phyloP scores from a whole-genome alignment of 2,888 invertebrate species.

The Polylopha cassiicola region DNA sequence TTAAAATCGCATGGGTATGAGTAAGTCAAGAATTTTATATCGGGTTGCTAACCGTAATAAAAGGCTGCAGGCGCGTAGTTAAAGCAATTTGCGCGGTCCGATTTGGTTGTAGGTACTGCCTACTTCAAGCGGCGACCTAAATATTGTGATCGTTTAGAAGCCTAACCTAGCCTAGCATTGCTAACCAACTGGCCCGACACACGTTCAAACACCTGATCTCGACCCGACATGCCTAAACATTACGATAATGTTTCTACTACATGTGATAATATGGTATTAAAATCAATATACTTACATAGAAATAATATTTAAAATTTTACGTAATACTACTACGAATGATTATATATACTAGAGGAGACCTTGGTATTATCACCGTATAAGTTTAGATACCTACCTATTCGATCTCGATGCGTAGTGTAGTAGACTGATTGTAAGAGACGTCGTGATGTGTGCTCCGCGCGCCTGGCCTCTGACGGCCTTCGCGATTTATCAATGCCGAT shows the following conservation, averaged over 20 bases:
- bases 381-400: constrained; percentile 55
- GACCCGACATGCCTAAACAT: constrained; percentile 16
- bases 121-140: constrained; percentile 37
- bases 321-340: constrained; percentile 19
- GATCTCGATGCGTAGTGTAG: constrained; percentile 26
- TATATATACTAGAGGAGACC: constrained; percentile 48
- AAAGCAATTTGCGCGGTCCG: constrained; percentile 44
- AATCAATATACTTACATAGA: too few relatives aligned
- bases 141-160: constrained; percentile 34
- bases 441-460: constrained; percentile 38
- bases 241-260: constrained; percentile 16
- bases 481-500: constrained; percentile 64
- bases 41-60: constrained; percentile 34
- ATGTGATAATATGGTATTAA: constrained; percentile 5
- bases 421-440: constrained; percentile 25
- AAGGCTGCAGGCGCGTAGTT: constrained; percentile 35
- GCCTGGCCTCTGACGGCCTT: constrained; percentile 61
- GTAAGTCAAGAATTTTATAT: constrained; percentile 23
- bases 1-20: constrained; percentile 10
- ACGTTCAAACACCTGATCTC: constrained; percentile 35
- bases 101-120: too few relatives aligned
- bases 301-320: too few relatives aligned
- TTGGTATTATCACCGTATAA: constrained; percentile 57
- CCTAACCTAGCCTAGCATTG: constrained; percentile 34
- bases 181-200: constrained; percentile 34